Base-by-base conservation (phyloP, 2,113 vertebrate genomes). In the Vireo altiloquus region DNA sequence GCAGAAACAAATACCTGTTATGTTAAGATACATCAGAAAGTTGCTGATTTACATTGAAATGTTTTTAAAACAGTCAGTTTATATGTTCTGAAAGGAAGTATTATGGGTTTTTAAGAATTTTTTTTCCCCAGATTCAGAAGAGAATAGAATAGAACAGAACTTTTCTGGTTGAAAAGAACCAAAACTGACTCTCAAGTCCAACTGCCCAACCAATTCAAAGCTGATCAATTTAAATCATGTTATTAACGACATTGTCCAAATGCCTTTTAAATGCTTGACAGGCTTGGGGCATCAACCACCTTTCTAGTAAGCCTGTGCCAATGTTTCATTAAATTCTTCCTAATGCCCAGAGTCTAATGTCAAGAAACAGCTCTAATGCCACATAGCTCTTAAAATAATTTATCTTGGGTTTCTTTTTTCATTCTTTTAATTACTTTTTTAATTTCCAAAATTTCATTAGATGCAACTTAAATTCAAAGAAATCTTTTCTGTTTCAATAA, bases 391-490 rank as follows among this genome's bases (percentile, higher is more conserved):
- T 76, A 80, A 71, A 15, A 47, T 54, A 57, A 66, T 52, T 23
- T 70, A 46, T 37, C 1, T 1, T n/a, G 40, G 39, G 10, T 3
- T 4, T 14, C n/a, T n/a, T n/a, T 71, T 42, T 49, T 19, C 2
- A 31, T 80, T 31, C 2, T 40, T 35, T 40, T 16, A 40, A 30
- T 42, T 56, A 2, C 46, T 82, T n/a, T 46, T 5, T 30, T 54
- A 14, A 64, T 50, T 77, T 88, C 20, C 6, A 56, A 56, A 54
- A 6, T 65, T 69, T 78, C 7, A 47, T 61, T 57, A 70, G 68
- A 31, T 54, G 8, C 4, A 65, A 40, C 15, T 33, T 71, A 54
- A 46, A 61, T 76, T 39, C 1, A 69, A 28, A 63, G n/a, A 85
- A 57, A 15, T 20, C 0, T 52, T 77, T 68, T 15, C 12, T 40